Evolutionary conservation across 1,140 invertebrate species (phyloP), one percentile per base, ranked within the genome.

Genomic region (Laupala kohalensis): DNA sequence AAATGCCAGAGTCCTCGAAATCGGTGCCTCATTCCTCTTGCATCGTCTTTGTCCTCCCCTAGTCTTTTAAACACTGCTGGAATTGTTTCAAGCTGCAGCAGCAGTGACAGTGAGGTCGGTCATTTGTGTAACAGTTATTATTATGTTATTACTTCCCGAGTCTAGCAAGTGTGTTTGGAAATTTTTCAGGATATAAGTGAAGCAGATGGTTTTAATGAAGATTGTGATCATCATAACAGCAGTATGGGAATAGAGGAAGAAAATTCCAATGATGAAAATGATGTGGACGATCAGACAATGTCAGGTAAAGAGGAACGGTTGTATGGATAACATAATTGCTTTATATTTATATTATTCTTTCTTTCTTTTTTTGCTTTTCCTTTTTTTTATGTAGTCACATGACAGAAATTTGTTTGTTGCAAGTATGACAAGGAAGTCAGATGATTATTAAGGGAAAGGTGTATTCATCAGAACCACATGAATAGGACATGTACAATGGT

Each of bases 281-380:
- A 92, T 76, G 87, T 92, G 4, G 90, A 92, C 77, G 89, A 93
- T 75, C 91, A 93, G 83, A 91, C 90, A 3, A 92, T 93, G 88
- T 92, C 88, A 78, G 91, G 89, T 89, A 80, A 81, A 74, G 77
- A 65, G 71, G 24, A 64, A 70, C 69, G 29, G 37, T 53, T 13
- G 37, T 53, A 19, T 2, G 37, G 9, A 4, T 53, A 13, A 13
- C 9, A 53, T 53, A 13, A 19, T 53, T 1, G 19, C 1, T 53
- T 53, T 13, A 2, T 2, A 19, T 53, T 53, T 53, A 53, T 13
- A 53, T 53, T n/a, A 19, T 19, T 53, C 37, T 4, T 19, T 53
- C 19, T 53, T 53, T 13, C 37, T 1, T 2, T 4, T 53, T 9
- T 53, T 53, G 1, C 1, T 53, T 53, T 53, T 9, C 37, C 4